A percentile compares a stretch with the other conserved stretches of the same genome.
Conservation (phyloP, 2,113 vertebrate genomes). For the Tympanuchus pallidicinctus region DNA sequence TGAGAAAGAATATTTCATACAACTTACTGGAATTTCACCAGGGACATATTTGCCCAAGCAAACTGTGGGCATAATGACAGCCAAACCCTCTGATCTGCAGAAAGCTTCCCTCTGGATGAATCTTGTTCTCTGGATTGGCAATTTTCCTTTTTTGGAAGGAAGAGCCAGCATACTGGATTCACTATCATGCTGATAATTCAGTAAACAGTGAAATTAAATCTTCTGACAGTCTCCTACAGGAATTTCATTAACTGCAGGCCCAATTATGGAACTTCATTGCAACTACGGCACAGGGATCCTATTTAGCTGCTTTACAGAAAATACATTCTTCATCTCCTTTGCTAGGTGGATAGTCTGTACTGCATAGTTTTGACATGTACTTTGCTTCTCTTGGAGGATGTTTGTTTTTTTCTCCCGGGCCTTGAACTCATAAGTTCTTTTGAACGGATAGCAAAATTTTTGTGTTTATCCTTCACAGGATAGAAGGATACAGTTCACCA, state of each 20-base stretch:
- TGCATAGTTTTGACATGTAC: background rate
- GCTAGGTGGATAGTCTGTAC: background rate
- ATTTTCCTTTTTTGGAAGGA: conserved; percentile 40
- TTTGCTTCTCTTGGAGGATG: background rate
- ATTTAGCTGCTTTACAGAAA: background rate
- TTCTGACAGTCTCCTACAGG: conserved; percentile 40
- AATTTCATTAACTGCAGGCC: conserved; percentile 36
- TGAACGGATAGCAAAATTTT: background rate
- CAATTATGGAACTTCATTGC: conserved; percentile 28
- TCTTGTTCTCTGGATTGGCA: conserved; percentile 6
- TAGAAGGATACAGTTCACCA: background rate
- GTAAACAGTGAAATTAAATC: conserved; percentile 61
- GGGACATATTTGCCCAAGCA: background rate
- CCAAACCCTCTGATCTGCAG: background rate
- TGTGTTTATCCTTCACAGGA: background rate
- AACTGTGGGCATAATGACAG: background rate
- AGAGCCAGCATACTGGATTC: background rate
- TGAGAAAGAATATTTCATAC: background rate
- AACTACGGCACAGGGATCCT: background rate
- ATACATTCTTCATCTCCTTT: background rate
- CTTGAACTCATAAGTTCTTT: background rate
- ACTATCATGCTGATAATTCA: conserved; percentile 12
- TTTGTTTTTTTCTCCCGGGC: background rate
- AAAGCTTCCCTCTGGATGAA: background rate
- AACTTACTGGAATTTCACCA: background rate